Conservation (phyloP, 2,888 invertebrate genomes). For the Auanema freiburgensis region DNA sequence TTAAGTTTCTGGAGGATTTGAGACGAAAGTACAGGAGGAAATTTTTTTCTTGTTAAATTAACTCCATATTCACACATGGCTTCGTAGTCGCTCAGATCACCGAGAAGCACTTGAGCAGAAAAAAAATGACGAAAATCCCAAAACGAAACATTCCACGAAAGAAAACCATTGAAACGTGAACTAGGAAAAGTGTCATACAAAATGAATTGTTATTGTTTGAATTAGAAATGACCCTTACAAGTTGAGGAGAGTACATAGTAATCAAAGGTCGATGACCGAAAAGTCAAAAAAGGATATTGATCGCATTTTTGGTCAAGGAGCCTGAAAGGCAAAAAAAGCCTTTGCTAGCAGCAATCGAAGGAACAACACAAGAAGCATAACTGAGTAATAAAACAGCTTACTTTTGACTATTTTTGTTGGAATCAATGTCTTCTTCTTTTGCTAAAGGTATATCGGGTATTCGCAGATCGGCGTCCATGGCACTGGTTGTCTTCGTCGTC, state of each 20-base stretch:
- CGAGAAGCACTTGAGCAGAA: no score
- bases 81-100: no score
- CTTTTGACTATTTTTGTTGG: slow-evolving; percentile 31
- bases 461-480: slow-evolving; percentile 45
- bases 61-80: no score
- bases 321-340: no score
- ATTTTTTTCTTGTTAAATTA: no score
- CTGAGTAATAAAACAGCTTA: slow-evolving; percentile 13
- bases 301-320: no score
- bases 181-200: background rate
- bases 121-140: background rate
- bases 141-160: background rate
- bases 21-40: no score
- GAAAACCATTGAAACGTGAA: slow-evolving; percentile 3
- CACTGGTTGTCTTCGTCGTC: slow-evolving; percentile 1
- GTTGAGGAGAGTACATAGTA: no score
- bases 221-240: background rate
- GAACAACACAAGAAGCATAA: background rate
- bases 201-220: background rate
- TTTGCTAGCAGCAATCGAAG: background rate
- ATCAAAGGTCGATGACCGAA: no score
- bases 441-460: slow-evolving; percentile 59
- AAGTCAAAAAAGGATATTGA: no score
- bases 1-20: no score
- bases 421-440: slow-evolving; percentile 45